Evolutionary conservation across 2,113 vertebrate species (phyloP).

Genomic region (Pelodiscus sinensis): DNA sequence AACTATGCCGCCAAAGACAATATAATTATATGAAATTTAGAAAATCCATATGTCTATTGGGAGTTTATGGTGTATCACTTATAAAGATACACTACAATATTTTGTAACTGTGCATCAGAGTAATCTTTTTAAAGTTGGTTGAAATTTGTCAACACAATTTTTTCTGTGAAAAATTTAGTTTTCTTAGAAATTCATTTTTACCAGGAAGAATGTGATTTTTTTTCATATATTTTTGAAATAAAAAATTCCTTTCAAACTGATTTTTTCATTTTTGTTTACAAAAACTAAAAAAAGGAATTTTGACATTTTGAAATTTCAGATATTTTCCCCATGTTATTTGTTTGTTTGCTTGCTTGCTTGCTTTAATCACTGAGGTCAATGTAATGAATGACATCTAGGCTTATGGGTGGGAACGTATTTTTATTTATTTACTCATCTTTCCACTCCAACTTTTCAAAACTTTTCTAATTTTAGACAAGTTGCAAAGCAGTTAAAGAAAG

Average conservation of each 20-base stretch:
- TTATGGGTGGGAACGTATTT: background rate
- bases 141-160: background rate
- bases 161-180: background rate
- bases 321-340: background rate
- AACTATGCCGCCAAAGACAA: slow-evolving; percentile 8
- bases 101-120: background rate
- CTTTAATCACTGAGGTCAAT: background rate
- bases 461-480: background rate
- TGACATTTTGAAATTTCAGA: background rate
- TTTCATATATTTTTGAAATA: background rate
- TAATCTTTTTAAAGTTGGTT: background rate
- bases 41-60: slow-evolving; percentile 3
- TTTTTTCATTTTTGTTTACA: background rate
- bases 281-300: background rate
- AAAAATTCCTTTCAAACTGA: background rate
- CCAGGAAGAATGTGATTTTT: background rate
- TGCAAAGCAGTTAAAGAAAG: background rate
- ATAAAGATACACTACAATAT: background rate
- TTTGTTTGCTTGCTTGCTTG: background rate
- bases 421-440: background rate
- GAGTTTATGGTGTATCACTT: background rate
- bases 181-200: background rate
- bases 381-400: background rate
- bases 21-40: slow-evolving; percentile 25
- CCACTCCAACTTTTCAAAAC: background rate